A percentile compares a stretch with the other conserved stretches of the same genome.
phyloP scores from a whole-genome alignment of 2,797 vertebrate genomes.

The Gambusia yucatana region DNA sequence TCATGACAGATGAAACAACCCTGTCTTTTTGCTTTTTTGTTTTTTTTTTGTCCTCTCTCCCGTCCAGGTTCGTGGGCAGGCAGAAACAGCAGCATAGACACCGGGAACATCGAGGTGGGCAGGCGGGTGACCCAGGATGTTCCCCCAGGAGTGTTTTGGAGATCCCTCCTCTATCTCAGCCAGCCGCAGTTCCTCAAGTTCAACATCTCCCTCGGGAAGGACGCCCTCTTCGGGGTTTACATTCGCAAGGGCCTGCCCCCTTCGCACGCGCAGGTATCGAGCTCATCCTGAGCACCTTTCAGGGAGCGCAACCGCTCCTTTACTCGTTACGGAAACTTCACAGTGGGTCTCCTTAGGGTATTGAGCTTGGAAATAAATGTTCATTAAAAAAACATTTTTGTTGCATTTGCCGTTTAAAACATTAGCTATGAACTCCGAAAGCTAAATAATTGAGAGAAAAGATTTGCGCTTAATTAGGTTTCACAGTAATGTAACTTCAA shows the following conservation, averaged over 20 bases:
- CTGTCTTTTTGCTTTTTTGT: slow-evolving; percentile 36
- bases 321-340: slow-evolving; percentile 29
- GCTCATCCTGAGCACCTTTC: slow-evolving; percentile 1
- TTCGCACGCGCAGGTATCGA: slow-evolving; percentile 93
- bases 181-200: slow-evolving; percentile 98
- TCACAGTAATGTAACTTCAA: slow-evolving; percentile 74
- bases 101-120: slow-evolving; percentile 91
- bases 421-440: slow-evolving; percentile 61
- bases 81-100: slow-evolving; percentile 96
- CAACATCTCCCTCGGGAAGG: slow-evolving; percentile 98
- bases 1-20: slow-evolving; percentile 66
- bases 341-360: slow-evolving; percentile 40
- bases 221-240: slow-evolving; percentile 96
- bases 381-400: slow-evolving; percentile 18
- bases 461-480: slow-evolving; percentile 75
- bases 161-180: slow-evolving; percentile 94
- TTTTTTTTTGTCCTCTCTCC: slow-evolving; percentile 39
- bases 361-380: slow-evolving; percentile 28
- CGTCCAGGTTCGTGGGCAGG: slow-evolving; percentile 86
- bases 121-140: slow-evolving; percentile 93
- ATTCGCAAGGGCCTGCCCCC: slow-evolving; percentile 97
- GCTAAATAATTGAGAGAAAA: slow-evolving; percentile 53
- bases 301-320: slow-evolving; percentile 24
- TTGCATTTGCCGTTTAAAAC: slow-evolving; percentile 66
- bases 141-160: slow-evolving; percentile 94